Conservation (phyloP, 2,888 invertebrate genomes). For the Helleia helle region DNA sequence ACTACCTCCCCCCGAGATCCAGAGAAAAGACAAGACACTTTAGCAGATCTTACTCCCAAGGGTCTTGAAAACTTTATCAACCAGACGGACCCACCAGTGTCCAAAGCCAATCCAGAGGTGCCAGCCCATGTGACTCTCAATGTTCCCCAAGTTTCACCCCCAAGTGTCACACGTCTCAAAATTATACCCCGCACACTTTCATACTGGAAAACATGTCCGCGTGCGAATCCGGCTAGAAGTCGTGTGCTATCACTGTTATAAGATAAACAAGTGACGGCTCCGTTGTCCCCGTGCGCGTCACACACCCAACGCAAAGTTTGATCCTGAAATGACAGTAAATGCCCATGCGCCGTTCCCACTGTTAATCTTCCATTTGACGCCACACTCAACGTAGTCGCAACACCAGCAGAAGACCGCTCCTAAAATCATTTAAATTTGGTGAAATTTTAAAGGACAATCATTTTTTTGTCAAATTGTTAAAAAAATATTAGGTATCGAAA, state of each 20-base stretch:
- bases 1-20: constrained; percentile 93
- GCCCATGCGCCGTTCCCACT: constrained; percentile 96
- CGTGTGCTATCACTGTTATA: constrained; percentile 92
- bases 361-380: constrained; percentile 82
- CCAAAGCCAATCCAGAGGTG: constrained; percentile 74
- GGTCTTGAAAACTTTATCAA: constrained; percentile 91
- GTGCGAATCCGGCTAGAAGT: constrained; percentile 80
- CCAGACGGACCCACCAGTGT: constrained; percentile 97
- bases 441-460: too few relatives aligned
- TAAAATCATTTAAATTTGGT: too few relatives aligned
- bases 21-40: constrained; percentile 95
- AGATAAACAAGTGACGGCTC: constrained; percentile 86
- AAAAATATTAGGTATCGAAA: too few relatives aligned
- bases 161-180: constrained; percentile 58
- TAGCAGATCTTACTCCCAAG: constrained; percentile 90
- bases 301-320: constrained; percentile 94
- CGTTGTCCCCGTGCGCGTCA: constrained; percentile 78
- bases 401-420: constrained; percentile 92
- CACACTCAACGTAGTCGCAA: constrained; percentile 87
- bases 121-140: constrained; percentile 63
- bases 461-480: too few relatives aligned
- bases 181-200: constrained; percentile 81
- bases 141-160: constrained; percentile 64
- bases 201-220: constrained; percentile 93
- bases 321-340: constrained; percentile 82